Conservation (phyloP, 2,113 vertebrate species). For the Oncorhynchus tshawytscha region DNA sequence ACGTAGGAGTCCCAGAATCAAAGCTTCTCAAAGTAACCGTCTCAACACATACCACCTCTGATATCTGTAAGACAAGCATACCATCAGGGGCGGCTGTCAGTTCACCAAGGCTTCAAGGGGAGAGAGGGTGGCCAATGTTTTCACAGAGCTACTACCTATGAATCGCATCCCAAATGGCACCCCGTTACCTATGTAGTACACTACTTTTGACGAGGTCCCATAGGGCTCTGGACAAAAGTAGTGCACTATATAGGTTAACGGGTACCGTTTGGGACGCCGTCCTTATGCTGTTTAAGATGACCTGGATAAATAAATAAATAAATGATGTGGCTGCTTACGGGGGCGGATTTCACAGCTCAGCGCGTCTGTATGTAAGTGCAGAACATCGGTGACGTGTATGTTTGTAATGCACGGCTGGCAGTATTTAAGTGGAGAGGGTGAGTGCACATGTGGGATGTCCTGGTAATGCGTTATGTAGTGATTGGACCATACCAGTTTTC, state of each 20-base stretch:
- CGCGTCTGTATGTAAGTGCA: constrained; percentile 8
- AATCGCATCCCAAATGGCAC: constrained; percentile 12
- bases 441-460: neutral
- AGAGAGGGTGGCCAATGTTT: constrained; percentile 25
- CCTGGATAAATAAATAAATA: constrained; percentile 56
- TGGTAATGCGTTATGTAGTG: constrained; percentile 17
- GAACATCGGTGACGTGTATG: neutral
- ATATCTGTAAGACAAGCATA: neutral
- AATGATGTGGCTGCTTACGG: neutral
- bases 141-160: neutral
- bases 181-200: too few relatives aligned
- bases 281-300: constrained; percentile 31
- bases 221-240: too few relatives aligned
- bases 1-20: constrained; percentile 26
- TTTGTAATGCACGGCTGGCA: constrained; percentile 26
- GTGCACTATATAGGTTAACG: too few relatives aligned
- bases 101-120: constrained; percentile 12
- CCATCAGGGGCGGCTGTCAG: neutral
- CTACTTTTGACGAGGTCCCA: too few relatives aligned
- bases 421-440: constrained; percentile 17
- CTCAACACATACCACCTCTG: too few relatives aligned
- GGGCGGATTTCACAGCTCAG: constrained; percentile 13
- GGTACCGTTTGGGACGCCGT: too few relatives aligned
- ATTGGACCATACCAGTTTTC: constrained; percentile 17
- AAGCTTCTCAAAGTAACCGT: constrained; percentile 18